Evolutionary conservation across 2,113 vertebrate genomes (phyloP), one percentile per base, ranked within the genome.

Genomic region (Mustela nigripes): DNA sequence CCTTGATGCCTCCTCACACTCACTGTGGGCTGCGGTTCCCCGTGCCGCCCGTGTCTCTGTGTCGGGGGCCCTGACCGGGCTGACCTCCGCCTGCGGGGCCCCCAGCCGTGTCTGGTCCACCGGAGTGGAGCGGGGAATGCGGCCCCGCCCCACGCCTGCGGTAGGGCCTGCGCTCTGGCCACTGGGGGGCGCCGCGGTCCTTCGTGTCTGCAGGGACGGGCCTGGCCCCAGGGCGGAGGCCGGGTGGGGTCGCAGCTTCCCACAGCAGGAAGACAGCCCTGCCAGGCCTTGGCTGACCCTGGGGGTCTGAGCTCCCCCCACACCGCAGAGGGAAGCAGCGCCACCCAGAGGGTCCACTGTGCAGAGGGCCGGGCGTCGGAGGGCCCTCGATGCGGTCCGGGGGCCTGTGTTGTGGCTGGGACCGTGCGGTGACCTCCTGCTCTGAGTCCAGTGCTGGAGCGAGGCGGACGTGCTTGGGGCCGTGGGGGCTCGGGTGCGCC

Each of bases 151-250:
- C 7, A 9, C n/a, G 18, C 63, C 63, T 67, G 31, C 28, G 2
- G 60, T 11, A 4, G 60, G 87, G 39, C 11, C 87, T 11, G 4
- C 2, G 15, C 45, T 53, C 71, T 39, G 60, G 60, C 60, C 74
- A 21, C 74, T 28, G 24, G 76, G 16, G 33, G 74, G 62, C 2
- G 7, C 60, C 56, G 6, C 39, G 28, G 74, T 48, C 28, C 12
- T 60, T 22, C 4, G 36, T 12, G 5, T 19, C 28, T 76, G 39
- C 71, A 63, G 56, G 14, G 42, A 26, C 7, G 0, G 0, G 0
- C 5, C 5, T 7, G 5, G 36, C 6, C 56, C 56, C 28, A 11
- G 0, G 19, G 71, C 7, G 31, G 21, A n/a, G 56, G 14, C 58
- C 24, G 56, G 87, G 71, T 22, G 1, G 7, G 19, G 28, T 24